Conservation (phyloP, 2,888 invertebrate genomes). For the Syrphus vitripennis region DNA sequence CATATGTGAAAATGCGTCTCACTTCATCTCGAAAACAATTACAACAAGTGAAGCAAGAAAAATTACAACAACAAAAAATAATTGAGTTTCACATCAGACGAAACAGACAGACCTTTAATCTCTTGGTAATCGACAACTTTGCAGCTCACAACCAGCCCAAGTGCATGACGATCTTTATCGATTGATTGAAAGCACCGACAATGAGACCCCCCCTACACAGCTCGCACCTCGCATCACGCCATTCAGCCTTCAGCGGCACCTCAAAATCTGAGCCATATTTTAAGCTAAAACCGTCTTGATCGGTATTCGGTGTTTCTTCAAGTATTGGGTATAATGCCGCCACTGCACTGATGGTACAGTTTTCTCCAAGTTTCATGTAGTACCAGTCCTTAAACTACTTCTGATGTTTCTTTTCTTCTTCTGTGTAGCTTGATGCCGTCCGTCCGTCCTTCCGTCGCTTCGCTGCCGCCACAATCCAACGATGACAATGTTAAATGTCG, state of each 20-base stretch:
- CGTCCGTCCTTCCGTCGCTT: not conserved
- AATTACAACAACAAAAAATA: slow-evolving; percentile 56
- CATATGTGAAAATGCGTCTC: slow-evolving; percentile 36
- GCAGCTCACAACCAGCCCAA: slow-evolving; percentile 62
- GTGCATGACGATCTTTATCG: slow-evolving; percentile 65
- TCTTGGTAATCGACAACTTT: slow-evolving; percentile 43
- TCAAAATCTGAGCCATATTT: slow-evolving; percentile 54
- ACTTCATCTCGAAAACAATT: not conserved
- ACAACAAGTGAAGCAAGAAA: not conserved
- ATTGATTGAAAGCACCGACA: slow-evolving; percentile 69
- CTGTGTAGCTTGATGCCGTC: not conserved
- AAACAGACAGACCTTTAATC: slow-evolving; percentile 22
- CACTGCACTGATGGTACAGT: slow-evolving; percentile 34
- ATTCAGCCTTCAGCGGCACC: slow-evolving; percentile 45
- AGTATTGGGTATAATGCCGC: slow-evolving; percentile 21
- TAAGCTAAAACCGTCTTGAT: slow-evolving; percentile 48
- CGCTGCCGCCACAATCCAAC: not conserved
- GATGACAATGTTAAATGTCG: slow-evolving; percentile 67
- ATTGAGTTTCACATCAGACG: slow-evolving; percentile 57
- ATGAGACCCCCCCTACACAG: not conserved
- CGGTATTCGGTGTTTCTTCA: slow-evolving; percentile 10
- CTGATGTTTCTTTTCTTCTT: slow-evolving; percentile 11
- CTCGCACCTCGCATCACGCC: not conserved
- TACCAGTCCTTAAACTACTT: slow-evolving; percentile 3
- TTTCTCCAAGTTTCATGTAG: slow-evolving; percentile 25